Conservation (phyloP, 2,113 vertebrate species). For the Elaphurus davidianus region DNA sequence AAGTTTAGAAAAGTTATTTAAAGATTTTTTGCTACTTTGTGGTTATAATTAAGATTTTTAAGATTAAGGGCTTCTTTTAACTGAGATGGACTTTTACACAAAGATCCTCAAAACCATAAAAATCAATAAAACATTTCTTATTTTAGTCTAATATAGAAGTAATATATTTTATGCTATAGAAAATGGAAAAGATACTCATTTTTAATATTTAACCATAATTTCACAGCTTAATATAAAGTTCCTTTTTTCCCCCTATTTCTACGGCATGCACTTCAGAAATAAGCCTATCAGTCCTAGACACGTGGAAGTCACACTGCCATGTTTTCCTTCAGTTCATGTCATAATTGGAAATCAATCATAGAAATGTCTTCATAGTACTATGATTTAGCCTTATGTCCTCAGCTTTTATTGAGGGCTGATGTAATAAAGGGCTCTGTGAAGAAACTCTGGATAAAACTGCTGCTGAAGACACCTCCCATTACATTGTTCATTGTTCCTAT, state of each 20-base stretch:
- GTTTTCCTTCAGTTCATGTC: neutral
- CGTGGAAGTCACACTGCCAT: neutral
- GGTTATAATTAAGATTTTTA: slow-evolving; percentile 8
- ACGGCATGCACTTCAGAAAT: neutral
- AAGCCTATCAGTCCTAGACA: neutral
- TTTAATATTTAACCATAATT: neutral
- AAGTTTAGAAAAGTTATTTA: slow-evolving; percentile 12
- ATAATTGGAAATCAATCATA: neutral
- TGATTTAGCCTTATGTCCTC: neutral
- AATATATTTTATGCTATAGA: neutral
- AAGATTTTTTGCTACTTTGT: neutral
- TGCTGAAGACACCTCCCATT: neutral
- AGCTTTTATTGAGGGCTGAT: neutral
- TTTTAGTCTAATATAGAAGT: neutral
- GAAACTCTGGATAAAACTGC: neutral
- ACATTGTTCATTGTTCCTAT: neutral
- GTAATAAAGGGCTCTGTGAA: neutral
- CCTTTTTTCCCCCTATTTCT: neutral
- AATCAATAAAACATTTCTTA: neutral
- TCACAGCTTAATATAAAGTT: neutral
- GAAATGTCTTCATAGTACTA: neutral
- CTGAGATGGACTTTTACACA: neutral
- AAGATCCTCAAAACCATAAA: neutral
- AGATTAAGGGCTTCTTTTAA: neutral
- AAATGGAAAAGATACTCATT: neutral